phyloP scores from a whole-genome alignment of 2,888 invertebrate genomes.

The Ichneumon xanthorius region DNA sequence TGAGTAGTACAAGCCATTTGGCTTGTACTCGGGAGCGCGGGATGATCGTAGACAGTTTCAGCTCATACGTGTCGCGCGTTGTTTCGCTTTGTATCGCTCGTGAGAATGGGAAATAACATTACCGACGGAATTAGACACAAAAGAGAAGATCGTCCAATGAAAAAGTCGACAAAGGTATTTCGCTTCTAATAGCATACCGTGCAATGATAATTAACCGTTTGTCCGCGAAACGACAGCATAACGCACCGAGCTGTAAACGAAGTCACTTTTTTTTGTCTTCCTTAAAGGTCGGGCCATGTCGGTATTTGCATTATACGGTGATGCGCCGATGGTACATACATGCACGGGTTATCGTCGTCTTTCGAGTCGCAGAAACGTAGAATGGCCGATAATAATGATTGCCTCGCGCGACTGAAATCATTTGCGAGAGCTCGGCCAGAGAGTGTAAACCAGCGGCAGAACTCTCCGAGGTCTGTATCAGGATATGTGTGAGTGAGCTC shows the following conservation, averaged over 20 bases:
- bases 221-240: constrained; percentile 19
- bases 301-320: background rate
- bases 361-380: constrained; percentile 28
- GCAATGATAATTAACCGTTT: constrained; percentile 34
- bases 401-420: constrained; percentile 45
- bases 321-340: background rate
- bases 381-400: constrained; percentile 47
- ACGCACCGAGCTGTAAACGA: constrained; percentile 1
- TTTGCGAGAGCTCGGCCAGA: constrained; percentile 30
- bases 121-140: background rate
- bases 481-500: constrained; percentile 23
- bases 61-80: background rate
- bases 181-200: constrained; percentile 3
- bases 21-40: constrained; percentile 26
- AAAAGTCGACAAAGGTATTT: constrained; percentile 9
- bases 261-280: constrained; percentile 17
- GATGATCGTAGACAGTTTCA: constrained; percentile 35
- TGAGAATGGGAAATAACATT: constrained; percentile 24
- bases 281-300: background rate
- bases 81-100: constrained; percentile 34
- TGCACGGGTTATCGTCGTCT: constrained; percentile 1
- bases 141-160: background rate
- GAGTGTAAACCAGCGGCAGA: constrained; percentile 11
- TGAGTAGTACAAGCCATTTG: constrained; percentile 22
- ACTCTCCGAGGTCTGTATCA: constrained; percentile 24